phyloP scores from a whole-genome alignment of 2,888 invertebrate genomes.

The Morpho helenor region DNA sequence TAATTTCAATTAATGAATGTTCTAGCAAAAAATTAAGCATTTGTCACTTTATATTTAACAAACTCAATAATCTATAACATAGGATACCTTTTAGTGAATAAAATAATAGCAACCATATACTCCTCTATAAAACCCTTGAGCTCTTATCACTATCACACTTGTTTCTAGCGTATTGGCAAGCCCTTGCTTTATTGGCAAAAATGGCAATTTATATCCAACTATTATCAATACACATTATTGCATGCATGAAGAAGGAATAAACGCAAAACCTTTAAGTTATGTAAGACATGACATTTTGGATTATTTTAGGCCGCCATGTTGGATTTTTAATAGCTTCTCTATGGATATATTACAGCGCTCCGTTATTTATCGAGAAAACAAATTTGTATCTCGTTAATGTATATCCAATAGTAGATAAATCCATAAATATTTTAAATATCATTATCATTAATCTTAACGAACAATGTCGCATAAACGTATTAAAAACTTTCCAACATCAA shows the following conservation, averaged over 20 bases:
- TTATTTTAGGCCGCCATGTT: not conserved
- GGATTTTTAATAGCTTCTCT: no score
- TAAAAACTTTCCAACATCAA: not conserved
- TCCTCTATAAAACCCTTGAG: conserved; percentile 56
- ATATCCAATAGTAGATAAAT: no score
- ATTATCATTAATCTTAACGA: no score
- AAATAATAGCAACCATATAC: conserved; percentile 56
- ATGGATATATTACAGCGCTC: no score
- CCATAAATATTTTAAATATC: no score
- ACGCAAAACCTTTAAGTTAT: no score
- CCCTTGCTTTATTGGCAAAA: conserved; percentile 52
- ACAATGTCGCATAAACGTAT: no score
- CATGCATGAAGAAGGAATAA: no score
- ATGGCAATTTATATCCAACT: conserved; percentile 53
- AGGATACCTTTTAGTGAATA: conserved; percentile 18
- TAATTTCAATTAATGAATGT: conserved; percentile 1
- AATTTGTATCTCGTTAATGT: no score
- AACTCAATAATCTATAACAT: conserved; percentile 1
- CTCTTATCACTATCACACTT: conserved; percentile 67
- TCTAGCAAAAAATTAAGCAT: not conserved
- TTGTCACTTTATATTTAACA: no score
- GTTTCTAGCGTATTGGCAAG: conserved; percentile 57
- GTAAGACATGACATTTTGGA: no score
- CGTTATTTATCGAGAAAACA: no score
- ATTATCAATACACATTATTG: not conserved